Evolutionary conservation across 2,888 invertebrate genomes (phyloP).

Genomic region (Scaptomyza polygonia): DNA sequence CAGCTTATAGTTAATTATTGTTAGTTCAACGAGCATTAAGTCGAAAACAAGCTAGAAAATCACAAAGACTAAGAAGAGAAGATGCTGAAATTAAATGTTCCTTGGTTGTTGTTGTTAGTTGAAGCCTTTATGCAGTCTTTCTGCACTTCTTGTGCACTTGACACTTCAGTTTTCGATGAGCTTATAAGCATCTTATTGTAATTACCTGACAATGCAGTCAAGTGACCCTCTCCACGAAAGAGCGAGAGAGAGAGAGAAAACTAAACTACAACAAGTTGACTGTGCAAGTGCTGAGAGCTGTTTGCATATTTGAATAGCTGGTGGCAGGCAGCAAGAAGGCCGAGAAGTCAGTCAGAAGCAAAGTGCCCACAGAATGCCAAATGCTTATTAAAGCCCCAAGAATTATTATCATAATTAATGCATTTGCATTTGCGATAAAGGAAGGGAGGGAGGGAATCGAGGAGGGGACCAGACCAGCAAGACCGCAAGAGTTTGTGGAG

Average conservation of each 20-base stretch:
- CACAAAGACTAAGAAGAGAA: neutral
- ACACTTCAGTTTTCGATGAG: constrained; percentile 66
- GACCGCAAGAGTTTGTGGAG: constrained; percentile 51
- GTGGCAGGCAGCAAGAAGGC: constrained; percentile 12
- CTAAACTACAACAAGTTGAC: constrained; percentile 17
- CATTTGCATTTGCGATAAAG: constrained; percentile 24
- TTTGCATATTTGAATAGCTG: constrained; percentile 64
- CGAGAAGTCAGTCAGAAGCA: constrained; percentile 33
- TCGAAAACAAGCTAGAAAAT: neutral
- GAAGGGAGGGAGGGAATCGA: too few species aligned
- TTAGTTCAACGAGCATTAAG: neutral
- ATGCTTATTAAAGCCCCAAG: constrained; percentile 69
- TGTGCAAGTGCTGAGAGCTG: constrained; percentile 54
- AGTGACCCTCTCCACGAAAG: constrained; percentile 48
- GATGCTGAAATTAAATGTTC: neutral
- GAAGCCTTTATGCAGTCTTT: too few species aligned
- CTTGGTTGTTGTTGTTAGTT: too few species aligned
- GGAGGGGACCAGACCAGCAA: neutral
- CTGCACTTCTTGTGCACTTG: too few species aligned
- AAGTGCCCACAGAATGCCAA: constrained; percentile 51
- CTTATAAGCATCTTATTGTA: constrained; percentile 77
- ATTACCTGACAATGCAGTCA: constrained; percentile 73
- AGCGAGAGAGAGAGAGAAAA: neutral
- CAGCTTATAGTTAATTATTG: constrained; percentile 60
- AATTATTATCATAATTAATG: constrained; percentile 80